phyloP scores from a whole-genome alignment of 1,140 invertebrate species.

The Magallana ariakensis region DNA sequence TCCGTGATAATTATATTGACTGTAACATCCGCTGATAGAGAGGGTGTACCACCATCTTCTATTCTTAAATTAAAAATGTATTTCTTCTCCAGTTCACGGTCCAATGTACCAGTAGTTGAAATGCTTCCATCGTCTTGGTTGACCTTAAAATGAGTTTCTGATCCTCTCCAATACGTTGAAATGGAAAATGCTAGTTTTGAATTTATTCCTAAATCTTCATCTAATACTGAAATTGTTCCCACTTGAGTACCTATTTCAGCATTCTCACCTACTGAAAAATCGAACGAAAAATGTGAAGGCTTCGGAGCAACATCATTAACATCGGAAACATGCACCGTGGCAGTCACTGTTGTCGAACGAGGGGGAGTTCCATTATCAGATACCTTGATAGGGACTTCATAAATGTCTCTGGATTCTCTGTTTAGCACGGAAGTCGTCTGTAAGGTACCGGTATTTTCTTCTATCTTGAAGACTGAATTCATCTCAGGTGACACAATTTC shows the following conservation, averaged over 20 bases:
- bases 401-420: constrained; percentile 49
- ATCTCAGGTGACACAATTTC: constrained; percentile 30
- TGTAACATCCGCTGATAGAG: constrained; percentile 20
- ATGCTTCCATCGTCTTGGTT: constrained; percentile 54
- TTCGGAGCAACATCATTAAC: constrained; percentile 58
- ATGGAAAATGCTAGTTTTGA: constrained; percentile 59
- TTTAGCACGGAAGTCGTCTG: constrained; percentile 48
- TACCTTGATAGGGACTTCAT: constrained; percentile 48
- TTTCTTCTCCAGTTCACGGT: constrained; percentile 55
- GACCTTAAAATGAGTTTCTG: constrained; percentile 52
- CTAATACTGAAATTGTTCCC: constrained; percentile 59
- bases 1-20: constrained; percentile 53
- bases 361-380: constrained; percentile 52
- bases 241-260: constrained; percentile 40
- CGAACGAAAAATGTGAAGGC: constrained; percentile 47
- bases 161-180: constrained; percentile 55
- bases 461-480: constrained; percentile 45
- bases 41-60: constrained; percentile 50
- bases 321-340: constrained; percentile 53
- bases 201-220: constrained; percentile 64
- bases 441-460: constrained; percentile 53
- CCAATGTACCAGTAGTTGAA: constrained; percentile 50
- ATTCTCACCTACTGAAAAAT: constrained; percentile 62
- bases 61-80: constrained; percentile 53
- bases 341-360: constrained; percentile 48